These are phyloP conservation scores for Hylaeus anthracinus DNA, from an alignment of 1,140 invertebrate genomes.

Conservation along the genomic window DNA sequence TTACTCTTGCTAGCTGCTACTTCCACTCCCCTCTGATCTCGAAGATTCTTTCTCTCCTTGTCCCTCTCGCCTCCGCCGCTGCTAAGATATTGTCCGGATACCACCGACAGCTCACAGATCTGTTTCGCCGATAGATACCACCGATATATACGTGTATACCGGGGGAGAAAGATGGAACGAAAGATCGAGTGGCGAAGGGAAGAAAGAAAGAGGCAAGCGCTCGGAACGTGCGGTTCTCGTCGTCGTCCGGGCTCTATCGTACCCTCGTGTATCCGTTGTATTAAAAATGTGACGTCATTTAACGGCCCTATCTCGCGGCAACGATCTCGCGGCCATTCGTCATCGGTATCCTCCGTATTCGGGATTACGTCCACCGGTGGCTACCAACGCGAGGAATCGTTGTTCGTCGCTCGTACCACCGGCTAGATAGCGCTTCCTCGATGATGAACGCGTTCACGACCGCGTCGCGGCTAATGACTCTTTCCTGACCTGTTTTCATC, in stretches of 20 bases:
- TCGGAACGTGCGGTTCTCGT: constrained; percentile 47
- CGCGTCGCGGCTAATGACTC: constrained; percentile 44
- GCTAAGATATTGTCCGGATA: constrained; percentile 74
- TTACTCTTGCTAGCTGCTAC: constrained; percentile 47
- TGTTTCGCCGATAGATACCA: constrained; percentile 70
- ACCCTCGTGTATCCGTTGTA: constrained; percentile 53
- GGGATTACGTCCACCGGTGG: constrained; percentile 54
- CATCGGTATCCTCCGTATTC: constrained; percentile 67
- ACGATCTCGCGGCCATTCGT: constrained; percentile 67
- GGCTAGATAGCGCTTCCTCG: constrained; percentile 15
- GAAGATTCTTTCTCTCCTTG: constrained; percentile 30
- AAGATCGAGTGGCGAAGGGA: constrained; percentile 48
- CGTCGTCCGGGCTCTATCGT: constrained; percentile 48
- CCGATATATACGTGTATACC: constrained; percentile 61
- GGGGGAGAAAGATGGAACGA: constrained; percentile 51
- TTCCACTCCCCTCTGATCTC: neutral
- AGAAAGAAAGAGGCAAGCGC: constrained; percentile 15
- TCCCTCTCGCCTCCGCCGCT: constrained; percentile 19
- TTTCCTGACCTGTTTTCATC: neutral
- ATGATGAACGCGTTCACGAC: constrained; percentile 29
- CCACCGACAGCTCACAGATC: constrained; percentile 72
- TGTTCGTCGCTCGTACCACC: constrained; percentile 26
- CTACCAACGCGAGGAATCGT: constrained; percentile 40
- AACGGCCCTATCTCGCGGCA: constrained; percentile 65
- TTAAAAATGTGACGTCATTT: constrained; percentile 74